Percentiles rank a stretch among this genome's conserved stretches.
These are phyloP conservation scores for Monochamus saltuarius DNA, from an alignment of 1,140 invertebrate species.

Conservation along the genomic window DNA sequence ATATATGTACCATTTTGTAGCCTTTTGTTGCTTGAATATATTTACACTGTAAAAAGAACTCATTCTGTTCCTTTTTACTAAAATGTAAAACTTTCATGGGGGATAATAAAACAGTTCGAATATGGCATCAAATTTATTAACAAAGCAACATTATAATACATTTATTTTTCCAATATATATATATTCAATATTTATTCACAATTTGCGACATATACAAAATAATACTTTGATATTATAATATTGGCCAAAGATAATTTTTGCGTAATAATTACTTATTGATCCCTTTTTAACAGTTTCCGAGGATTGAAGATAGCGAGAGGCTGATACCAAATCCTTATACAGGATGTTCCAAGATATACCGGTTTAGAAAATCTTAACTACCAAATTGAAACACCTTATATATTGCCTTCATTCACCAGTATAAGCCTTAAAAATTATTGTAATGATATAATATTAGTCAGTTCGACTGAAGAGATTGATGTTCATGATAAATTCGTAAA, in stretches of 20 bases:
- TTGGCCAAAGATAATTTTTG: conserved; percentile 24
- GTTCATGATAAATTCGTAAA: conserved; percentile 23
- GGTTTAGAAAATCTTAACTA: neutral
- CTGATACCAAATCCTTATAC: neutral
- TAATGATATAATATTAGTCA: neutral
- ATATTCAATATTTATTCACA: conserved; percentile 17
- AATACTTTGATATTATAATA: conserved; percentile 23
- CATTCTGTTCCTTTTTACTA: too few species aligned
- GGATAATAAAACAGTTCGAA: conserved; percentile 1
- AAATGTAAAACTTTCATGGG: too few species aligned
- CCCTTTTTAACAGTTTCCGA: conserved; percentile 1
- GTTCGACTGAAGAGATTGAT: neutral
- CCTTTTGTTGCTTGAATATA: too few species aligned
- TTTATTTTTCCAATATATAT: conserved; percentile 18
- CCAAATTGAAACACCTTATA: neutral
- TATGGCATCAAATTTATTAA: conserved; percentile 30
- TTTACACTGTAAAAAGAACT: too few species aligned
- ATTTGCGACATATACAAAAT: conserved; percentile 27
- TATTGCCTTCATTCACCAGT: too few species aligned
- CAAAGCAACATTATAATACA: conserved; percentile 30
- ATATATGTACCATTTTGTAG: too few species aligned
- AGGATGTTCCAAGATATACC: neutral
- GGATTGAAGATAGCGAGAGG: neutral
- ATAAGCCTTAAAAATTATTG: neutral
- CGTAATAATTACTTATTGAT: conserved; percentile 11